Base-by-base conservation (phyloP, 2,888 invertebrate genomes). In the Eucera pruinosa region DNA sequence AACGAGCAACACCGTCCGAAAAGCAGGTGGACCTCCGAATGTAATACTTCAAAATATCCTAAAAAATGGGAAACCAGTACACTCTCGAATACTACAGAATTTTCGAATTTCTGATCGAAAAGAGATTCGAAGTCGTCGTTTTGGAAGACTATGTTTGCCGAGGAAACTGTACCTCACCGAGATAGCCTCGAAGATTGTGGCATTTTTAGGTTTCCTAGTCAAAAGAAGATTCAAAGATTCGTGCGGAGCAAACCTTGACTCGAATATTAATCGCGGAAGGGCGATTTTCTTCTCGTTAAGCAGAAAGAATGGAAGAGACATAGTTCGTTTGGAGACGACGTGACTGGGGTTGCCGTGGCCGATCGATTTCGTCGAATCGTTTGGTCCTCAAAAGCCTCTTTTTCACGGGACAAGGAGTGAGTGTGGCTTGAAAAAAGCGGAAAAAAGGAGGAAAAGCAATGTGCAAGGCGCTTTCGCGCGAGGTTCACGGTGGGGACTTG, bases 401-500 rank as follows among this genome's bases (percentile, higher is more conserved):
- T 13, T 25, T 5, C n/a, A 27, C 9, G 6, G 36, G 58, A 45
- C 33, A 60, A 20, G 2, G 20, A 20, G 13, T 23, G 0, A 55
- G 55, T 11, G 60, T 48, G 36, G 43, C 50, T 27, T 45, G 15
- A 23, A 48, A 43, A 55, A 23, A 33, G 33, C 39, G 41, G 48
- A 30, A n/a, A 67, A 65, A 58, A 65, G 30, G 57, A 67, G 66
- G 75, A 68, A 69, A 71, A 74, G 55, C 58, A 23, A 57, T 11
- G 45, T n/a, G 52, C 9, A 33, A 57, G 48, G 41, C 39, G 50
- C 58, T 62, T 64, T 64, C 36, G 39, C 39, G 52, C 50, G 66
- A 30, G 41, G 45, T 6, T 11, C 11, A 1, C 20, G 62, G 79
- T 75, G 71, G 77, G 69, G 81, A 83, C 82, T 78, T 52, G 80